phyloP scores from a whole-genome alignment of 2,888 invertebrate genomes.

The Gibbula magus region DNA sequence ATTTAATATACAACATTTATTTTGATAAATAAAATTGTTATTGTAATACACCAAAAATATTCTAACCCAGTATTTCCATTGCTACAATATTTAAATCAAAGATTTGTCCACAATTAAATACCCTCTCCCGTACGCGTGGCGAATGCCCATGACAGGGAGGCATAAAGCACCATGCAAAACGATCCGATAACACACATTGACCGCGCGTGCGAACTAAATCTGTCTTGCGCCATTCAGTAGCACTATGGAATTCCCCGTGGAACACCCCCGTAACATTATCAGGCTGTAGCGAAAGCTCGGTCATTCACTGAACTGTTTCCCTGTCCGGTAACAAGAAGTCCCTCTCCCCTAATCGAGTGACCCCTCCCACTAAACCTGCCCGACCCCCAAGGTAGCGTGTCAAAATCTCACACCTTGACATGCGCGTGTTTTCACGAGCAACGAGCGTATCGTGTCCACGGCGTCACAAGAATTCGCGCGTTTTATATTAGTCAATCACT shows the following conservation, averaged over 20 bases:
- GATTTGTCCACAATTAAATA: neutral
- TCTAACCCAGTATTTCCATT: neutral
- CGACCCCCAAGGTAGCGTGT: neutral
- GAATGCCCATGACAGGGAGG: neutral
- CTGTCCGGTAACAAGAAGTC: neutral
- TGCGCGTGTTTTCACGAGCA: slow-evolving; percentile 1
- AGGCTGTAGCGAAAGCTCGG: neutral
- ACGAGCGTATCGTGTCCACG: neutral
- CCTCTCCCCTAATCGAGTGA: neutral
- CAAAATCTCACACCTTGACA: neutral
- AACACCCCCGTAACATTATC: slow-evolving; percentile 5
- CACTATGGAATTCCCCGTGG: neutral
- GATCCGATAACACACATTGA: slow-evolving; percentile 5
- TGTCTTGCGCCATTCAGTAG: neutral
- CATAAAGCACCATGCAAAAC: neutral
- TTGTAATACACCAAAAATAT: neutral
- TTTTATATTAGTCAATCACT: slow-evolving; percentile 7
- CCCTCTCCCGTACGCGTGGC: neutral
- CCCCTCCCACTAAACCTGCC: neutral
- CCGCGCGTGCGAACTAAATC: slow-evolving; percentile 1
- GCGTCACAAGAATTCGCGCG: neutral
- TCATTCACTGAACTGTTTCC: neutral
- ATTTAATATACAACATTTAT: no score
- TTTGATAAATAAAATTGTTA: neutral
- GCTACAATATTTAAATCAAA: neutral